A percentile compares a stretch with the other conserved stretches of the same genome.
Evolutionary conservation across 2,888 invertebrate species (phyloP).

Genomic region (Orthosia cruda): DNA sequence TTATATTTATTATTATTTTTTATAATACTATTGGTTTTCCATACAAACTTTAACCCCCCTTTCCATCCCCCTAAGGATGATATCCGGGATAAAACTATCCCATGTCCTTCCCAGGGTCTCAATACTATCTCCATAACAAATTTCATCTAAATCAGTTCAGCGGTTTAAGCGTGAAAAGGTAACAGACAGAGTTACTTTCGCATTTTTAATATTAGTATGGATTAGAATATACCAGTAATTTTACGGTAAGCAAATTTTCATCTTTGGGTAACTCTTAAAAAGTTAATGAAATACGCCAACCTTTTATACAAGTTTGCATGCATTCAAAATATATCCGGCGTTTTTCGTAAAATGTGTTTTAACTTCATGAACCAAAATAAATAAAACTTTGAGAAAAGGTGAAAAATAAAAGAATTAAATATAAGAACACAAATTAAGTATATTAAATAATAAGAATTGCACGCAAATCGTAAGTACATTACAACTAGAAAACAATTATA

Average conservation of each 20-base stretch:
- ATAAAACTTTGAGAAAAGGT: background rate
- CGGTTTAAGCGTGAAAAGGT: too few relatives aligned
- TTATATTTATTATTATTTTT: too few relatives aligned
- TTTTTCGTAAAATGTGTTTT: background rate
- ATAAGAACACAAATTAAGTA: conserved; percentile 55
- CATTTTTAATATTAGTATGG: too few relatives aligned
- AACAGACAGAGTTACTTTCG: too few relatives aligned
- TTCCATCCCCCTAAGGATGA: too few relatives aligned
- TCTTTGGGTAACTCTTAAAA: background rate
- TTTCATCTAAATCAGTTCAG: too few relatives aligned
- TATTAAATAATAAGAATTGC: conserved; percentile 75
- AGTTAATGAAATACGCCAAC: background rate
- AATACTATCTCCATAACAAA: too few relatives aligned
- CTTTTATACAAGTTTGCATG: background rate
- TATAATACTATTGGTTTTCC: too few relatives aligned
- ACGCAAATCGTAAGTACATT: conserved; percentile 73
- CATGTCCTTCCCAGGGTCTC: too few relatives aligned
- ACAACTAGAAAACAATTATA: conserved; percentile 70
- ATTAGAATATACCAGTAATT: background rate
- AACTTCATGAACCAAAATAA: background rate
- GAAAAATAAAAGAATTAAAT: conserved; percentile 24
- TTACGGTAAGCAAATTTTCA: background rate
- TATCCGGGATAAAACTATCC: too few relatives aligned
- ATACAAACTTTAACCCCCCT: too few relatives aligned
- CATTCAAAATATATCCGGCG: too few relatives aligned